A percentile compares a stretch with the other conserved stretches of the same genome.
Conservation (phyloP, 2,888 invertebrate species). For the Andrena camellia region DNA sequence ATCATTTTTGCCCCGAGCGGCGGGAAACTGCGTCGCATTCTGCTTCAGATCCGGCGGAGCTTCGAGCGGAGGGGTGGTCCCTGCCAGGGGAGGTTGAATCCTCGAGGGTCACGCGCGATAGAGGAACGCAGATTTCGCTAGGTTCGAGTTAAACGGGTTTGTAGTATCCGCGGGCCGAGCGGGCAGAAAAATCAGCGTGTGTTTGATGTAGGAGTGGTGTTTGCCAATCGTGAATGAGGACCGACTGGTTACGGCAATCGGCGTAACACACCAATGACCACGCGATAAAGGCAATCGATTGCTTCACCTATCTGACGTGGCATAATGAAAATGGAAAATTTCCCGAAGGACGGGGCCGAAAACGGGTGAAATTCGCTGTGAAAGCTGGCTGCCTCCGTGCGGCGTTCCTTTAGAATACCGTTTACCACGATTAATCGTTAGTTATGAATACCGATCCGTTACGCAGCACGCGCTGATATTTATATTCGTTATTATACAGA, state of each 20-base stretch:
- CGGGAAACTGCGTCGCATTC: too few relatives aligned
- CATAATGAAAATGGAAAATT: conserved; percentile 27
- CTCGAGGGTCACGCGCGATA: too few relatives aligned
- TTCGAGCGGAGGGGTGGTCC: too few relatives aligned
- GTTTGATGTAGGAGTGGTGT: conserved; percentile 25
- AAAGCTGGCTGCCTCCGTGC: not conserved
- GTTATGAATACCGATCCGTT: conserved; percentile 5
- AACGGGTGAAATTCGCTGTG: conserved; percentile 21
- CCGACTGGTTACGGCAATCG: conserved; percentile 31
- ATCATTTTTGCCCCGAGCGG: too few relatives aligned
- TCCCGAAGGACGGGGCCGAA: conserved; percentile 21
- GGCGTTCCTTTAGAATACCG: conserved; percentile 7
- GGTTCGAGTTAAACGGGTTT: not conserved
- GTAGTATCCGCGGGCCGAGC: not conserved
- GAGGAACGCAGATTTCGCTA: not conserved
- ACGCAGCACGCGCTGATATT: not conserved
- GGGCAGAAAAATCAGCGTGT: conserved; percentile 11
- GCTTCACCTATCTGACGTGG: conserved; percentile 16
- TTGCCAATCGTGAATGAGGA: conserved; percentile 13
- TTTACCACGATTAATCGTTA: not conserved
- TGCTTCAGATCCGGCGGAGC: too few relatives aligned
- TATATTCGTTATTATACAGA: not conserved
- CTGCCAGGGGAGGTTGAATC: too few relatives aligned
- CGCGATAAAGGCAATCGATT: conserved; percentile 31
- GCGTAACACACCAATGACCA: conserved; percentile 26